Base-by-base conservation (phyloP, 2,888 invertebrate genomes). In the Muschampia plurimacula region DNA sequence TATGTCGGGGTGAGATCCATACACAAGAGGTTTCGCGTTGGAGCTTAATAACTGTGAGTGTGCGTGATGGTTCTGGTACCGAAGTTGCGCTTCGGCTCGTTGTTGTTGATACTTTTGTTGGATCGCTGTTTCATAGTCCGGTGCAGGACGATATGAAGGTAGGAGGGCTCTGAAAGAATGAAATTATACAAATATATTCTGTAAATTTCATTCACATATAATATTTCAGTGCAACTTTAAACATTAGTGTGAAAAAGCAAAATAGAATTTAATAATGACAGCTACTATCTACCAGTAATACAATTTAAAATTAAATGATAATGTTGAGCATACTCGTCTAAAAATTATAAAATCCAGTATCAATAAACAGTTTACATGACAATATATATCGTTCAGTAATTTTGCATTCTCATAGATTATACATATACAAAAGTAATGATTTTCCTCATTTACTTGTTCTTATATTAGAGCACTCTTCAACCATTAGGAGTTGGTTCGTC, bases 71-170 rank as follows among this genome's bases (percentile, higher is more conserved):
- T 82, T 87, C 76, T 90, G 91, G 80, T 89, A 93, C 0, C 93
- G 88, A 0, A 92, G 84, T 73, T 90, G 89, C 0, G 91, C 89
- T 63, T 93, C 90, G 0, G 90, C 81, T 9, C 91, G 75, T 52
- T 91, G 91, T 55, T 94, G 95, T 65, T 96, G 95, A 88, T 97
- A 97, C 86, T 98, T 98, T 82, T 97, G 97, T 85, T 97, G 97
- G 75, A 99, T 95, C 13, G 99, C 98, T 0, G 98, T 98, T 85
- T 99, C 98, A 89, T 99, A 99, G 91, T 99, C 99, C 0, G 99
- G 99, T 1, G 98, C 98, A 0, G 97, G 97, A 2, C 99, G 95
- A 87, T 98, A 98, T 0, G 97, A 96, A 0, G 98, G 98, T n/a
- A 98, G 88, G 77, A 98, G 95, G 15, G 97, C 96, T 81, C 97